Base-by-base conservation (phyloP, 2,888 invertebrate genomes). In the Epinotia nisella region DNA sequence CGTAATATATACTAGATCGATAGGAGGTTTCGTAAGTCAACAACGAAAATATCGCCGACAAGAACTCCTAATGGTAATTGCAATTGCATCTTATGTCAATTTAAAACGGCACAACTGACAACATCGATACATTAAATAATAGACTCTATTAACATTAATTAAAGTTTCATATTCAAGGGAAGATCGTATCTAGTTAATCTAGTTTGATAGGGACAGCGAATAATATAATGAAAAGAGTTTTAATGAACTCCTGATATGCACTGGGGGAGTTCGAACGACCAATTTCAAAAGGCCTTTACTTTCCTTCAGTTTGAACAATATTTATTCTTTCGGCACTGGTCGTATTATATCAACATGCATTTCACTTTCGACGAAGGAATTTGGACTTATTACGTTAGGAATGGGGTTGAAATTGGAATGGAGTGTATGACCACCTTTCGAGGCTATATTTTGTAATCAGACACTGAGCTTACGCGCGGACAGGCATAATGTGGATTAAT, bases 231-330 rank as follows among this genome's bases (percentile, higher is more conserved):
- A 87, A 87, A 87, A 85, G 85, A 82, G 84, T 86, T 89, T 85
- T 89, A 89, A 89, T 86, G 89, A 88, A 88, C 86, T 82, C 75
- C 77, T 81, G 82, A 84, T 85, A 85, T 84, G 82, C 79, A 77
- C 70, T 76, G 75, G 70, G 75, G 80, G 83, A 84, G 80, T 19
- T 49, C 75, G 76, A 84, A 69, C 17, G 56, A 71, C 85, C 81
- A 85, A 53, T 75, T 45, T 75, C 73, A 15, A 3, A 55, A 76
- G 83, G 80, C 9, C 86, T 49, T 65, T 45, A 29, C 24, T 49
- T 29, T 41, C 51, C 41, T n/a, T 24, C 53, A 51, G 51, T 64
- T 17, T 21, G 71, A 74, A 76, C 35, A 59, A 67, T 75, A 62
- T 70, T 49, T 35, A 75, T 83, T 15, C 73, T 83, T 76, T 69